Conservation (phyloP, 2,113 vertebrate genomes). For the Atrichornis clamosus region DNA sequence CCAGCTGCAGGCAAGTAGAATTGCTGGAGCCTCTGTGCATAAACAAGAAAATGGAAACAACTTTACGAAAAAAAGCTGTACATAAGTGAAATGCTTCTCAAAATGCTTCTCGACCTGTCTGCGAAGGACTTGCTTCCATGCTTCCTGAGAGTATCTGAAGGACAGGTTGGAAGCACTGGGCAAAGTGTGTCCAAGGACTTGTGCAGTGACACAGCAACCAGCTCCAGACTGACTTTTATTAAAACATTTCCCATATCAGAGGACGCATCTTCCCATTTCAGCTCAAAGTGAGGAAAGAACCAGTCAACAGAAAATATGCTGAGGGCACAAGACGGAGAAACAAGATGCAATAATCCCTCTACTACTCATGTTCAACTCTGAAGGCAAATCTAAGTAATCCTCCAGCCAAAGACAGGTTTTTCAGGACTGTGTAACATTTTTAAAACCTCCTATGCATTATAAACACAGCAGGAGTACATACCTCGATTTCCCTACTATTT, state of each 20-base stretch:
- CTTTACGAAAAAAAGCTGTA: neutral
- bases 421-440: neutral
- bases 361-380: accelerated
- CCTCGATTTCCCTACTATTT: neutral
- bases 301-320: neutral
- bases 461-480: neutral
- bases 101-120: neutral
- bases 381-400: neutral
- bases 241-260: neutral
- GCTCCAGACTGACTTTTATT: neutral
- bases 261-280: neutral
- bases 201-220: neutral
- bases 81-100: neutral
- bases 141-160: neutral
- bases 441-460: neutral
- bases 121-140: neutral
- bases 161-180: neutral
- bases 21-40: neutral
- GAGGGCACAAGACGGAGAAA: neutral
- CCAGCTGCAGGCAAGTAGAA: neutral
- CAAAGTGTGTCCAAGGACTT: neutral
- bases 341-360: neutral
- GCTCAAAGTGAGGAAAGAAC: neutral
- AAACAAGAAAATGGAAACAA: neutral
- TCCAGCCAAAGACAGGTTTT: neutral